Conservation (phyloP, 1,140 invertebrate genomes). For the Pseudobourletiella spinata region DNA sequence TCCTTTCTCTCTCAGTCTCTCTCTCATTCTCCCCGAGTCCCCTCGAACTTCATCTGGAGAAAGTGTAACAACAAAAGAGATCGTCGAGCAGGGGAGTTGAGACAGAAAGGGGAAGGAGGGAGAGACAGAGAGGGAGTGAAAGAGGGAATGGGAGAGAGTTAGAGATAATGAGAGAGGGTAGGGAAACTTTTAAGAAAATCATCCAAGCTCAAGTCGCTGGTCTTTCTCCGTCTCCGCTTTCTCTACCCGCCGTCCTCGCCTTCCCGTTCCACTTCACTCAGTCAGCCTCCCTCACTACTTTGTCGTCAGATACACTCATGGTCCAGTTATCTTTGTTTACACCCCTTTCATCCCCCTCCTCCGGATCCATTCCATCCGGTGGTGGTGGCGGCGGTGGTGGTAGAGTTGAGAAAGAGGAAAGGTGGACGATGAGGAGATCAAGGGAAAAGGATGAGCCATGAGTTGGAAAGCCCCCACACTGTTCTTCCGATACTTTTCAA, state of each 20-base stretch:
- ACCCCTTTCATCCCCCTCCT: background rate
- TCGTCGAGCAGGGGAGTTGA: background rate
- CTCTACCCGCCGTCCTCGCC: too few species aligned
- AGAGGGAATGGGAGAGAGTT: background rate
- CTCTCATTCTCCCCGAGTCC: background rate
- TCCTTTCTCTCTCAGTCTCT: background rate
- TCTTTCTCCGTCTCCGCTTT: too few species aligned
- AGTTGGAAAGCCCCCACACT: too few species aligned
- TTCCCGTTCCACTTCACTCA: too few species aligned
- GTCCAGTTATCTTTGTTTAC: conserved; percentile 5
- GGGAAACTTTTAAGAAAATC: background rate
- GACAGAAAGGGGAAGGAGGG: background rate
- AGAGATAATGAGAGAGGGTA: background rate
- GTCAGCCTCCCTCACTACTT: background rate
- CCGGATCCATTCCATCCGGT: too few species aligned
- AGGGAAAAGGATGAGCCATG: too few species aligned
- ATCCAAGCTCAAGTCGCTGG: too few species aligned
- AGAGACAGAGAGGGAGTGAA: background rate
- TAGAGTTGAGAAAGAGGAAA: too few species aligned
- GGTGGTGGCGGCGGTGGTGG: too few species aligned
- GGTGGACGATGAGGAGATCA: too few species aligned
- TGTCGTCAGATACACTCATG: background rate
- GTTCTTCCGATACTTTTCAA: too few species aligned
- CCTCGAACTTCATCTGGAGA: background rate
- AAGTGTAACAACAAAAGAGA: background rate